Percentiles rank a stretch among this genome's conserved stretches.
Conservation (phyloP, 1,140 invertebrate genomes). For the Colletes gigas region DNA sequence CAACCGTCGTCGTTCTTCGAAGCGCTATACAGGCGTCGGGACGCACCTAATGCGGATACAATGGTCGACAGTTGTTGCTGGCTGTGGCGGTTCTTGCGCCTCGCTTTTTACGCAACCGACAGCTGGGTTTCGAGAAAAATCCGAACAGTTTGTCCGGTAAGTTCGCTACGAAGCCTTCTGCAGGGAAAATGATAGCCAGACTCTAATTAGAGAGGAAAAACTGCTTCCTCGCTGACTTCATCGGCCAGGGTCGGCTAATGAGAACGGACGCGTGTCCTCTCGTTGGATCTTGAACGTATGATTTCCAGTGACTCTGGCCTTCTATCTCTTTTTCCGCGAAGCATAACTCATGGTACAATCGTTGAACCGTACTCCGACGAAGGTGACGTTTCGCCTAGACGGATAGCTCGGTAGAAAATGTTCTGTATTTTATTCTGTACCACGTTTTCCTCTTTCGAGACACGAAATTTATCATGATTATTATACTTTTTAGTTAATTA, state of each 20-base stretch:
- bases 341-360: too few species aligned
- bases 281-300: neutral
- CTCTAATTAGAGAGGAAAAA: conserved; percentile 32
- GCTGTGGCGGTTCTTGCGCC: conserved; percentile 53
- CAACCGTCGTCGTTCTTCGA: conserved; percentile 48
- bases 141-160: conserved; percentile 9
- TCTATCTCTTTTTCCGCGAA: too few species aligned
- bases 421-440: too few species aligned
- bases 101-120: conserved; percentile 44
- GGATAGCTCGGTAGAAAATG: too few species aligned
- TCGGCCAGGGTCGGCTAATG: neutral
- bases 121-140: conserved; percentile 57
- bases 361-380: too few species aligned
- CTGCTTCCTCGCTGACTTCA: neutral
- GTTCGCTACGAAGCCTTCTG: neutral
- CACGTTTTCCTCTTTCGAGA: too few species aligned
- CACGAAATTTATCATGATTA: too few species aligned
- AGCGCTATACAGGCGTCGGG: conserved; percentile 46
- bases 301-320: neutral
- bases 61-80: conserved; percentile 66
- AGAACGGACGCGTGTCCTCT: conserved; percentile 1
- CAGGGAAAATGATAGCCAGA: neutral
- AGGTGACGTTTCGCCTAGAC: too few species aligned
- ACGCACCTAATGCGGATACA: conserved; percentile 66
- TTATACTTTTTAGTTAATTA: too few species aligned